Percentiles rank a stretch among this genome's conserved stretches.
Evolutionary conservation across 2,888 invertebrate genomes (phyloP).

Genomic region (Urechis unicinctus): DNA sequence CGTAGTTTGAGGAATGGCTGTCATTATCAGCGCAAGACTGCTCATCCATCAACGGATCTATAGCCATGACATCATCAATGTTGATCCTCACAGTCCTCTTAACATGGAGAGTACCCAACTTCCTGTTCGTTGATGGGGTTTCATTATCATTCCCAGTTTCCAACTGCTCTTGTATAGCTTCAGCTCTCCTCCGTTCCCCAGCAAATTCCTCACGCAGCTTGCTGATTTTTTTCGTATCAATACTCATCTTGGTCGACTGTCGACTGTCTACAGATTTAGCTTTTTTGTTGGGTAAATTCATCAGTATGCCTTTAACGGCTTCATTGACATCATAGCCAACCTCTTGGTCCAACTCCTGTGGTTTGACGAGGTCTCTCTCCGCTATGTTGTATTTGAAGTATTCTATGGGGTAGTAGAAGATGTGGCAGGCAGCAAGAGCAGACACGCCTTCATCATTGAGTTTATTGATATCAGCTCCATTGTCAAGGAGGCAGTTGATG

Average conservation of each 20-base stretch:
- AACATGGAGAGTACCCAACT: constrained; percentile 4
- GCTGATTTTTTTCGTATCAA: constrained; percentile 6
- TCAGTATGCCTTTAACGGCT: constrained; percentile 13
- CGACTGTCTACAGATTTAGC: not conserved
- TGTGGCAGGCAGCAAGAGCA: constrained; percentile 42
- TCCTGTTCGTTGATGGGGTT: not conserved
- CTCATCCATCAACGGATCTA: constrained; percentile 1
- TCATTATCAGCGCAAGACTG: not conserved
- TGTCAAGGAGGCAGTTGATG: constrained; percentile 45
- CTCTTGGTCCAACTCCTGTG: constrained; percentile 10
- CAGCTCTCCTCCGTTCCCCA: not conserved
- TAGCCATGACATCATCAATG: constrained; percentile 9
- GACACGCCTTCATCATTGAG: constrained; percentile 44
- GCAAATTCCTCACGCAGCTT: constrained; percentile 9
- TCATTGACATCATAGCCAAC: constrained; percentile 18
- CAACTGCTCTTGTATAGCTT: too few relatives aligned
- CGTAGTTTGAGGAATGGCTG: not conserved
- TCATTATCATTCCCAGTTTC: not conserved
- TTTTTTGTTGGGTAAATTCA: not conserved
- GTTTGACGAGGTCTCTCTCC: constrained; percentile 23
- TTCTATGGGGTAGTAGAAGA: constrained; percentile 45
- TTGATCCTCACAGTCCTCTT: constrained; percentile 9
- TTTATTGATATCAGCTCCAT: constrained; percentile 48
- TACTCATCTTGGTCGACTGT: not conserved
- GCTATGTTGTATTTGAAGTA: constrained; percentile 41